Evolutionary conservation across 2,888 invertebrate genomes (phyloP).

Genomic region (Subacronicta megacephala): DNA sequence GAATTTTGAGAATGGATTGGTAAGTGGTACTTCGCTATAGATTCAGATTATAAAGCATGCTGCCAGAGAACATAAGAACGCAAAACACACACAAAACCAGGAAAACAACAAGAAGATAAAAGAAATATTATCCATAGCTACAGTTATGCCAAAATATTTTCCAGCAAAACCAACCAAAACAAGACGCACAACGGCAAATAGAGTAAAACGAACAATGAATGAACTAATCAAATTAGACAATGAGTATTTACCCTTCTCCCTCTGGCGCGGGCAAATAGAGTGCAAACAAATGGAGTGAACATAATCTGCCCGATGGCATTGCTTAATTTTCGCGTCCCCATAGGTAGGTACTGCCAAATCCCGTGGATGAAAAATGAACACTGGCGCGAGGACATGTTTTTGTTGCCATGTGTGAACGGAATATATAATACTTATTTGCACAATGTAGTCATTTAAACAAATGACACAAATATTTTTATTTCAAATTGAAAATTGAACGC

Average conservation of each 20-base stretch:
- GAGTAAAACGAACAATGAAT: slow-evolving; percentile 41
- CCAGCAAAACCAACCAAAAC: too few relatives aligned
- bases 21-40: too few relatives aligned
- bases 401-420: not conserved
- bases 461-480: too few relatives aligned
- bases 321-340: slow-evolving; percentile 42
- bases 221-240: slow-evolving; percentile 35
- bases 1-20: too few relatives aligned
- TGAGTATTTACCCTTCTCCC: slow-evolving; percentile 23
- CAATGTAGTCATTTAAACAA: too few relatives aligned
- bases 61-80: too few relatives aligned
- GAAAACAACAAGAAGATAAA: too few relatives aligned
- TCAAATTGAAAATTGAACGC: too few relatives aligned
- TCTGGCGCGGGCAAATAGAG: slow-evolving; percentile 26
- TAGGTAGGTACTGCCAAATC: slow-evolving; percentile 13
- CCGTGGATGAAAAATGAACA: slow-evolving; percentile 40
- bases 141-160: slow-evolving; percentile 4
- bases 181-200: slow-evolving; percentile 23
- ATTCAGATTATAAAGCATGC: too few relatives aligned
- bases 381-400: slow-evolving; percentile 4
- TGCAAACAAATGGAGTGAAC: slow-evolving; percentile 41
- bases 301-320: slow-evolving; percentile 37
- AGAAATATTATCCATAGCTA: slow-evolving; percentile 1
- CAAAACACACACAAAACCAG: too few relatives aligned
- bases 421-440: slow-evolving; percentile 13